These are phyloP conservation scores for Hylyphantes graminicola DNA, from an alignment of 1,140 invertebrate species.

Conservation along the genomic window DNA sequence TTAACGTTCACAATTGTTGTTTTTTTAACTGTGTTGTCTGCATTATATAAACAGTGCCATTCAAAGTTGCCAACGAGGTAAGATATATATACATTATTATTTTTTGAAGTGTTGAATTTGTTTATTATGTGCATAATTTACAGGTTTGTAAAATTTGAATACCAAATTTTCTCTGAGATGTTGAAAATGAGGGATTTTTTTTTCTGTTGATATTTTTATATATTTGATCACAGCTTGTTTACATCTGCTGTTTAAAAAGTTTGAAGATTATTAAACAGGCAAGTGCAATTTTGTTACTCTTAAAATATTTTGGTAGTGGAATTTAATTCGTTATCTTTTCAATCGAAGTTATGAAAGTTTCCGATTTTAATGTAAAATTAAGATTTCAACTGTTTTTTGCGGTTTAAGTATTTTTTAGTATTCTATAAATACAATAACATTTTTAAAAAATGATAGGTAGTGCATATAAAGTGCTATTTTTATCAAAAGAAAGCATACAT, in stretches of 20 bases:
- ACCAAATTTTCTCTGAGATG: slow-evolving; percentile 34
- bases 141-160: slow-evolving; percentile 59
- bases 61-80: slow-evolving; percentile 60
- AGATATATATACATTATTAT: slow-evolving; percentile 52
- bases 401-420: neutral
- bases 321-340: slow-evolving; percentile 16
- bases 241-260: slow-evolving; percentile 46
- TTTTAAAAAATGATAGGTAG: too few relatives aligned
- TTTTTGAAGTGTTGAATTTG: slow-evolving; percentile 55
- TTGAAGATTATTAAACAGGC: slow-evolving; percentile 56
- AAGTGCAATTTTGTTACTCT: slow-evolving; percentile 60
- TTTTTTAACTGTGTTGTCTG: slow-evolving; percentile 52
- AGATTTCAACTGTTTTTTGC: slow-evolving; percentile 4
- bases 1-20: slow-evolving; percentile 42
- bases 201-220: slow-evolving; percentile 49
- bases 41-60: slow-evolving; percentile 58
- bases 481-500: too few relatives aligned
- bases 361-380: neutral
- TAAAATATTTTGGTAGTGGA: neutral
- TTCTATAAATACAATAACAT: too few relatives aligned
- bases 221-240: slow-evolving; percentile 22
- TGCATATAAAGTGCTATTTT: too few relatives aligned
- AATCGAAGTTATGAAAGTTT: slow-evolving; percentile 2
- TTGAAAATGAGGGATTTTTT: slow-evolving; percentile 42
- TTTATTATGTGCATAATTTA: slow-evolving; percentile 59